Percentiles rank a stretch among this genome's conserved stretches.
phyloP scores from a whole-genome alignment of 1,140 invertebrate genomes.

The Drosophila nasuta region DNA sequence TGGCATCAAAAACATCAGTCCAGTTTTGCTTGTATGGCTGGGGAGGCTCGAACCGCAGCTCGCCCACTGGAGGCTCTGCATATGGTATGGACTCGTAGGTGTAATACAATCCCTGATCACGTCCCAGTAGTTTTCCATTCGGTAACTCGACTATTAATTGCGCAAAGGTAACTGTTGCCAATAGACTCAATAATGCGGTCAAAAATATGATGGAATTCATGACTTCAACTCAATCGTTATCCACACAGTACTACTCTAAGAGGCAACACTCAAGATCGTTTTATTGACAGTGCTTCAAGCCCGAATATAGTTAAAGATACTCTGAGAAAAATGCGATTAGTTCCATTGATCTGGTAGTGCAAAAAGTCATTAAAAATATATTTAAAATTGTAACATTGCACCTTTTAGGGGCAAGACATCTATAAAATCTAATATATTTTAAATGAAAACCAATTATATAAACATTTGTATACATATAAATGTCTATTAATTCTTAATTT shows the following conservation, averaged over 20 bases:
- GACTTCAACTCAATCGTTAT: background rate
- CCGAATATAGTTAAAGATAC: background rate
- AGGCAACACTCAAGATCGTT: background rate
- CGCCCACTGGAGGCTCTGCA: conserved; percentile 75
- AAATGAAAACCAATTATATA: no score
- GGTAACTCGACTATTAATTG: background rate
- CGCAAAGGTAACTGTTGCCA: background rate
- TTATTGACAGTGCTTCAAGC: background rate
- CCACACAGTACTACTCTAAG: conserved; percentile 5
- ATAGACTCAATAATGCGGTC: background rate
- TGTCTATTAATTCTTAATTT: no score
- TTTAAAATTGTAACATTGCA: background rate
- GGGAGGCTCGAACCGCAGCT: conserved; percentile 84
- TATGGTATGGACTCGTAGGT: conserved; percentile 4
- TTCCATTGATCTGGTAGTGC: background rate
- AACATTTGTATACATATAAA: no score
- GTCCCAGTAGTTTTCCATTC: conserved; percentile 3
- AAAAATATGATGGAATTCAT: conserved; percentile 4
- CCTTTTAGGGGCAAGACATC: background rate
- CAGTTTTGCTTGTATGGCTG: conserved; percentile 29
- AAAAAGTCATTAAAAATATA: background rate
- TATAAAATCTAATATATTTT: background rate
- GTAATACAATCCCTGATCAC: conserved; percentile 14
- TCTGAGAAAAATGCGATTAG: background rate
- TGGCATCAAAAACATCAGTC: conserved; percentile 11